Base-by-base conservation (phyloP, 2,113 vertebrate genomes). In the Psammodynastes pulverulentus region DNA sequence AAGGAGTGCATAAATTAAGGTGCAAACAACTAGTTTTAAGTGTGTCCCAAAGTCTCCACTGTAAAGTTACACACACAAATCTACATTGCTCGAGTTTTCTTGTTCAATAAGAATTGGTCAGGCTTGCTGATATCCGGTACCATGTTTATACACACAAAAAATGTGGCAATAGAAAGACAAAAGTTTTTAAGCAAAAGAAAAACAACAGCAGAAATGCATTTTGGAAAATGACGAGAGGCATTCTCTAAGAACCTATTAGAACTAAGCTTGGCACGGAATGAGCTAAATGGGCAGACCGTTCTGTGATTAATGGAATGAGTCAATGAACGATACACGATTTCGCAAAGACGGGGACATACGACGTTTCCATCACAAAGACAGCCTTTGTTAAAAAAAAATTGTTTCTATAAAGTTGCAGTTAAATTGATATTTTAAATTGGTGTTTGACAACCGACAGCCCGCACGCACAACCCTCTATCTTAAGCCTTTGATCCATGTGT, bases 201-300 rank as follows among this genome's bases (percentile, higher is more conserved):
- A 86, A 94, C 39, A 86, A 94, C 39, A 86, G 91, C 94, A 96
- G 58, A 87, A 90, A 93, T 92, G 96, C 56, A 93, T 84, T 95
- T 92, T 79, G 92, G 51, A 84, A 95, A 87, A 92, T 95, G 91
- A 54, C 91, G 93, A 92, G 90, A 86, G 87, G 88, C 87, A 93
- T 84, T 52, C 29, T 93, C 87, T 86, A 89, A 62, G 62, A 94
- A 95, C 34, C 12, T 92, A 92, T 84, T 90, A 53, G 88, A 95
- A 90, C 51, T 93, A 90, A 95, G 72, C 9, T 45, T 92, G 26
- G 12, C 87, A 94, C 86, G 45, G 88, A 72, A 53, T 90, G 90
- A 96, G 93, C 10, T 23, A 49, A 85, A 46, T 89, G 53, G 4
- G 91, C 29, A 94, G 13, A 90, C 24, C 86, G 0, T 56, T 90